A percentile compares a stretch with the other conserved stretches of the same genome.
Evolutionary conservation across 2,888 invertebrate species (phyloP).

Genomic region (Philhelius pedissequus): DNA sequence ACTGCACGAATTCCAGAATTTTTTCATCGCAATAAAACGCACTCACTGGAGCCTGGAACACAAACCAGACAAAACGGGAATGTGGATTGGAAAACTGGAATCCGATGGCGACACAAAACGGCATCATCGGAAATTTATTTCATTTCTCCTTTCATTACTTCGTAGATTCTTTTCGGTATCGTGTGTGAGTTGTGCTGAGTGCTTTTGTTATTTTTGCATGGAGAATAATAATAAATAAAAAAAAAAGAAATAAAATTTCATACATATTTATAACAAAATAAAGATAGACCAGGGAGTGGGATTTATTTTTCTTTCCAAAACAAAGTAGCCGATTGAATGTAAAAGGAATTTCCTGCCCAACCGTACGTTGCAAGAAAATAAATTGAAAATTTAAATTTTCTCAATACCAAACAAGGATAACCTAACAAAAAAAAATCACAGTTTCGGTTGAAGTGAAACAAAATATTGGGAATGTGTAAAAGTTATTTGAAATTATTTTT

Average conservation of each 20-base stretch:
- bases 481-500: background rate
- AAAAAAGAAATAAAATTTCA: background rate
- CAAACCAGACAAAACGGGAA: conserved; percentile 33
- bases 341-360: background rate
- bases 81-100: conserved; percentile 13
- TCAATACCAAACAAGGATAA: background rate
- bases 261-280: background rate
- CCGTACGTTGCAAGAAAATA: background rate
- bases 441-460: conserved; percentile 3
- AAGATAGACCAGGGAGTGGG: background rate
- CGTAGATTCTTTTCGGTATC: conserved; percentile 53
- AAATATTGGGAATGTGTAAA: background rate
- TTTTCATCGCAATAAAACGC: conserved; percentile 13
- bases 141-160: conserved; percentile 64
- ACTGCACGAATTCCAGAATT: conserved; percentile 35
- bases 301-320: conserved; percentile 7
- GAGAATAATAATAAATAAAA: background rate
- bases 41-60: background rate
- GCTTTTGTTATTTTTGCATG: background rate
- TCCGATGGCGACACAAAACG: conserved; percentile 28
- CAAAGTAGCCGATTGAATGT: background rate
- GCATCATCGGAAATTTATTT: conserved; percentile 58
- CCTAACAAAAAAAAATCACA: background rate
- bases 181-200: conserved; percentile 30
- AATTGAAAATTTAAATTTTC: conserved; percentile 3